Base-by-base conservation (phyloP, 2,888 invertebrate genomes). In the Drosophila barbarae region DNA sequence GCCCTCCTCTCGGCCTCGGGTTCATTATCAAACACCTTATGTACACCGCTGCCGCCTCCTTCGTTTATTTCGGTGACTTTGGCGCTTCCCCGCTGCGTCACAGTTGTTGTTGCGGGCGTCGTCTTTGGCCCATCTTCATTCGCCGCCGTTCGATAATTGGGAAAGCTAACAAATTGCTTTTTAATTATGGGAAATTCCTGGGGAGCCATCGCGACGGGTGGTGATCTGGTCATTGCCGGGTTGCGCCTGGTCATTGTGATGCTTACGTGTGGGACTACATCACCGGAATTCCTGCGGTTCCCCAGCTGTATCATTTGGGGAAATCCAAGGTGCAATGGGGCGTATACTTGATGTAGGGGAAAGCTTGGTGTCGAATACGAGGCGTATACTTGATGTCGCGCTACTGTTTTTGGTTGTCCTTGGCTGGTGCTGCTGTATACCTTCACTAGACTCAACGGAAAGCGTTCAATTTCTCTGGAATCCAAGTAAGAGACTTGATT, bases 11-110 rank as follows among this genome's bases (percentile, higher is more conserved):
- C 60, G 76, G 59, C 70, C 63, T 71, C 76, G 54, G 68, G 84
- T 80, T 80, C 84, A 84, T 84, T 84, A 84, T 74, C 80, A 84
- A 72, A 67, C 64, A 65, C 64, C 67, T 70, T 77, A 65, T 65
- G 72, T 74, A 67, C 76, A 68, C 69, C 42, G 9, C 53, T 60
- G 54, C 39, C 53, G 28, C 12, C 54, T 35, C 44, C 53, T 52
- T 15, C 59, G 52, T 72, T 70, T 78, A 78, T 83, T 80, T 82
- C 57, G 36, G 77, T 74, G 55, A 39, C 58, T 73, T 63, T 63
- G 54, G 70, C 71, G 35, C 56, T 58, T 65, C 69, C 71, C 68
- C 64, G 57, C 71, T 69, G 72, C 84, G 77, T 83, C 83, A 82
- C 70, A 67, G 71, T 81, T 77, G 73, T 65, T 70, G 63, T 34